Base-by-base conservation (phyloP, 1,140 invertebrate genomes). In the Mya arenaria region DNA sequence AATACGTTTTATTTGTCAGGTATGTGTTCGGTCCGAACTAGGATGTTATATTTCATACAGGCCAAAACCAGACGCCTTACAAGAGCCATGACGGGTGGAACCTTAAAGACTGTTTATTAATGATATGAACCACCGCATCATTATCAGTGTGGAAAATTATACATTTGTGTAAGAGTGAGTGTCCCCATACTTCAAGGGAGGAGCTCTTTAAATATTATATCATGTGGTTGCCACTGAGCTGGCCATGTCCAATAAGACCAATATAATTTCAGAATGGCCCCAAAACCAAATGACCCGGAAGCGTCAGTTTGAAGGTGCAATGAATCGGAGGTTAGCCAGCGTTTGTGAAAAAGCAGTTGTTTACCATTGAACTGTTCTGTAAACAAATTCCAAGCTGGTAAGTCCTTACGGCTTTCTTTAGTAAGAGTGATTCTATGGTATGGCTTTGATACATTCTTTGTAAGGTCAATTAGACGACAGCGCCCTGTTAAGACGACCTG, bases 131-230 rank as follows among this genome's bases (percentile, higher is more conserved):
- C 5, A 82, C 55, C 6, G 71, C 69, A 28, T 48, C 28, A 78
- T 85, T 85, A 48, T 85, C 84, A 60, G 77, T 48, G 36, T 75
- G 66, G 10, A 85, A 41, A 28, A 83, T 15, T 3, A 84, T 28
- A 30, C 52, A 55, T 6, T 36, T 23, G 39, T 85, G 82, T 39
- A 4, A 2, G 17, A 85, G n/a, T 34, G 17, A n/a, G 5, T n/a
- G 8, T 1, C 69, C 69, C 78, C 83, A 82, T 3, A 72, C 62
- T 71, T 84, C 79, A 13, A 75, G 78, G 83, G 28, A 84, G 65
- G 44, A 81, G 34, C 48, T 84, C 69, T 34, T 68, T 75, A 25
- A 69, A 30, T 13, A 63, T 83, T 19, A 83, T 83, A 41, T 71
- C 36, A 8, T 30, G 32, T 52, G 6, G 2, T 34, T 13, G 0